Conservation (phyloP, 2,797 vertebrate genomes). For the Buphagus erythrorhynchus region DNA sequence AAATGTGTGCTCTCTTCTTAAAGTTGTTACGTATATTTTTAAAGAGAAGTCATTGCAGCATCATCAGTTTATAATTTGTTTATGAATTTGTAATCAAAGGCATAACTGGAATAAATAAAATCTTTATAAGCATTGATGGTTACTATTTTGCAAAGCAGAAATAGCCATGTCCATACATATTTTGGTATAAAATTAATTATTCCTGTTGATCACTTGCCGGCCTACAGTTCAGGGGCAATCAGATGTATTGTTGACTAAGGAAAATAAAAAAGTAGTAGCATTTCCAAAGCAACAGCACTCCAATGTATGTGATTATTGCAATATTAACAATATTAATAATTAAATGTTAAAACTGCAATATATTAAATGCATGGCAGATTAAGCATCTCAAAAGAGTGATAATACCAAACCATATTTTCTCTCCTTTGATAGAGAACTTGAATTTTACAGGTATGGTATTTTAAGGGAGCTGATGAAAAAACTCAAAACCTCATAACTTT, state of each 20-base stretch:
- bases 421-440: not conserved
- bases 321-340: not conserved
- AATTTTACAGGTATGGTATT: not conserved
- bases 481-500: not conserved
- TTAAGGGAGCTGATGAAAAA: not conserved
- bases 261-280: not conserved
- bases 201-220: not conserved
- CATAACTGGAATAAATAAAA: not conserved
- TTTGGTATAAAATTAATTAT: not conserved
- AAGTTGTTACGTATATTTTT: not conserved
- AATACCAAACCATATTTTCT: not conserved
- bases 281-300: not conserved
- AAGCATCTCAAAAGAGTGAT: not conserved
- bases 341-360: not conserved
- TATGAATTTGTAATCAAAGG: not conserved
- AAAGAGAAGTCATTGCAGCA: not conserved
- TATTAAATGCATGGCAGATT: not conserved
- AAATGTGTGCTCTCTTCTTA: not conserved
- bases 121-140: not conserved
- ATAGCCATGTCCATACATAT: not conserved
- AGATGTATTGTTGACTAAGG: not conserved
- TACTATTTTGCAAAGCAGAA: not conserved
- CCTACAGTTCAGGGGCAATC: not conserved
- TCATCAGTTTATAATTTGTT: not conserved
- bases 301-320: not conserved